Evolutionary conservation across 1,140 invertebrate species (phyloP), one percentile per base, ranked within the genome.

Genomic region (Monochamus saltuarius): DNA sequence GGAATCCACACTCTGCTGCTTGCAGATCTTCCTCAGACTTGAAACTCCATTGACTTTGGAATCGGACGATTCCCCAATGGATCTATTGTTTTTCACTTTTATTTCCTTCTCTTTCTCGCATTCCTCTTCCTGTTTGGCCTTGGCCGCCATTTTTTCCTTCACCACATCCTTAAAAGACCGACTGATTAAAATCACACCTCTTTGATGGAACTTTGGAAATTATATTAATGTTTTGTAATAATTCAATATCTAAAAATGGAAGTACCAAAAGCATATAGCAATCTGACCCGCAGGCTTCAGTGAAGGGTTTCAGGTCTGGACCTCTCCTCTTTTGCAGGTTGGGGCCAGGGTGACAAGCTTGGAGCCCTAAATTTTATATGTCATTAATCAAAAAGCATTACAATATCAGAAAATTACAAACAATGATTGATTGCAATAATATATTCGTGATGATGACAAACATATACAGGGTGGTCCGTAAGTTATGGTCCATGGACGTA

Each of bases 261-360:
- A 80, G 82, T 74, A 91, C 92, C 81, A 96, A 77, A 71, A 93
- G 82, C 84, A 97, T 89, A 71, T 92, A 98, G 79, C 96, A 98
- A 66, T 89, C 86, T 17, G 84, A 71, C 19, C 94, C 88, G 80
- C 96, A 98, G 0, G 94, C 89, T 64, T 95, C 92, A 0, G 84
- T 80, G 69, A 93, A 92, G 0, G 88, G 84, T 77, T 94, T 94
- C 47, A 95, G 80, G 75, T 97, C 94, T 0, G 91, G 91, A 47
- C 90, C 90, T 77, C 94, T 94, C 37, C 94, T 83, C 73, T 93
- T 95, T 62, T 89, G 84, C 60, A 94, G 83, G 81, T 92, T 95
- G 4, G 94, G 92, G 46, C 91, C 89, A 0, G 94, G 91, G 80
- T 95, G 91, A 76, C 91, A 92, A n/a, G 88, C 90, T 84, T 94